Percentiles rank a stretch among this genome's conserved stretches.
Conservation (phyloP, 2,888 invertebrate genomes). For the Zaprionus bogoriensis region DNA sequence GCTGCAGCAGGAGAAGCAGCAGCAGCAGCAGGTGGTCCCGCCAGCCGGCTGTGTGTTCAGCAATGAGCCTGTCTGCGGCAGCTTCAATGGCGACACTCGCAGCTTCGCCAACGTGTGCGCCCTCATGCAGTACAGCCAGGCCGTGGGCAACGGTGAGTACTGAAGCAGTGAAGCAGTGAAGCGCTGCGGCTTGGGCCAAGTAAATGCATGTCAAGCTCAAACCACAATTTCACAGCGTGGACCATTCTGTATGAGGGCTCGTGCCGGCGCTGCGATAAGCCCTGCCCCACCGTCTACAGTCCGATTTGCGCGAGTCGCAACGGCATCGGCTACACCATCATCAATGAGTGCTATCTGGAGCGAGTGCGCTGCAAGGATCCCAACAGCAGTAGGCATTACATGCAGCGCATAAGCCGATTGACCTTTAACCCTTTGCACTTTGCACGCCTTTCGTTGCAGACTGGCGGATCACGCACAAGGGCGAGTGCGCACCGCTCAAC, state of each 20-base stretch:
- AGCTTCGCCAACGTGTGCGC: constrained; percentile 69
- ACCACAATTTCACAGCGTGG: constrained; percentile 67
- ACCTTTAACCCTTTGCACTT: neutral
- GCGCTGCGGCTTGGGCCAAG: no score
- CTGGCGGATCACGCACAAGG: constrained; percentile 56
- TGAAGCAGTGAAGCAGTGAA: no score
- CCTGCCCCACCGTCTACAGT: constrained; percentile 56
- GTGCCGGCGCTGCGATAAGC: constrained; percentile 58
- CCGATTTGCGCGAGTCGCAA: constrained; percentile 71
- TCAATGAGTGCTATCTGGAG: constrained; percentile 72
- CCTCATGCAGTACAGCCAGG: constrained; percentile 61
- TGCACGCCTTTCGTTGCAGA: no score
- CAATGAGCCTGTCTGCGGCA: constrained; percentile 63
- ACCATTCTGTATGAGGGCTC: constrained; percentile 64
- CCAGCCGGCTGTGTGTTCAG: constrained; percentile 69
- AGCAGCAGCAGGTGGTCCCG: no score
- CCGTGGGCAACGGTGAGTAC: constrained; percentile 61
- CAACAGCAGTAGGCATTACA: constrained; percentile 53
- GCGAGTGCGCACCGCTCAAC: constrained; percentile 51
- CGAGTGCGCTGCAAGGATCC: constrained; percentile 69
- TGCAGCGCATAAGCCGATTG: neutral
- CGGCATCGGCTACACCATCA: constrained; percentile 66
- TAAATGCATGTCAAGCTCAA: no score
- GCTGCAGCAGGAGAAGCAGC: neutral
- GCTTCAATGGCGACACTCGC: constrained; percentile 51